phyloP scores from a whole-genome alignment of 2,113 vertebrate species.

The Ia io region DNA sequence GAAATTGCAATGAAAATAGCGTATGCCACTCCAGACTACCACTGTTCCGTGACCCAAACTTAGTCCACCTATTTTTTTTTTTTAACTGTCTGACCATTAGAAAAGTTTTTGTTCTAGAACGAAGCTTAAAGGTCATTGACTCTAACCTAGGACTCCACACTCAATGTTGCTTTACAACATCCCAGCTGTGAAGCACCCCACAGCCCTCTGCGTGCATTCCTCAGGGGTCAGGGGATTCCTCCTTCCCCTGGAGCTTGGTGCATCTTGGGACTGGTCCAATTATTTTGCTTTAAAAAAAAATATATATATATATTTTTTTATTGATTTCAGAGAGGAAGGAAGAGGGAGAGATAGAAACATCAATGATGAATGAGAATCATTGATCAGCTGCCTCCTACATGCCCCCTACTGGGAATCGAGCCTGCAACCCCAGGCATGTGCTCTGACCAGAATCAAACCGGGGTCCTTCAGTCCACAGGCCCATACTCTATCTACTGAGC shows the following conservation, averaged over 20 bases:
- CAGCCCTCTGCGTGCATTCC: background rate
- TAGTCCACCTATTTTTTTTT: background rate
- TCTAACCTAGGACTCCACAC: background rate
- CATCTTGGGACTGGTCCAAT: background rate
- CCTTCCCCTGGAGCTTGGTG: background rate
- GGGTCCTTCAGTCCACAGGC: too few relatives aligned
- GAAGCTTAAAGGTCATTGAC: background rate
- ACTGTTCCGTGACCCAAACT: background rate
- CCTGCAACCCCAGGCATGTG: too few relatives aligned
- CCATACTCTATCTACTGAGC: too few relatives aligned
- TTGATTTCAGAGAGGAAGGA: too few relatives aligned
- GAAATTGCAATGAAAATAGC: background rate
- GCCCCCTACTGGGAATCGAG: too few relatives aligned
- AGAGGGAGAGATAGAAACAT: too few relatives aligned
- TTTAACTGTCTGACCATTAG: background rate
- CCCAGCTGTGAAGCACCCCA: background rate
- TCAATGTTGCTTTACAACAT: background rate
- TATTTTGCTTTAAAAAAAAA: background rate
- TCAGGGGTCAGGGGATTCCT: background rate
- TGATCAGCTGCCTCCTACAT: too few relatives aligned
- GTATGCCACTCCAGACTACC: background rate
- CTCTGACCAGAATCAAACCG: too few relatives aligned
- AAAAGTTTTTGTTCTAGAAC: background rate
- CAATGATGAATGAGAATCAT: too few relatives aligned
- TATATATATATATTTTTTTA: too few relatives aligned